Evolutionary conservation across 2,888 invertebrate genomes (phyloP), one percentile per base, ranked within the genome.

Genomic region (Hydraecia micacea): DNA sequence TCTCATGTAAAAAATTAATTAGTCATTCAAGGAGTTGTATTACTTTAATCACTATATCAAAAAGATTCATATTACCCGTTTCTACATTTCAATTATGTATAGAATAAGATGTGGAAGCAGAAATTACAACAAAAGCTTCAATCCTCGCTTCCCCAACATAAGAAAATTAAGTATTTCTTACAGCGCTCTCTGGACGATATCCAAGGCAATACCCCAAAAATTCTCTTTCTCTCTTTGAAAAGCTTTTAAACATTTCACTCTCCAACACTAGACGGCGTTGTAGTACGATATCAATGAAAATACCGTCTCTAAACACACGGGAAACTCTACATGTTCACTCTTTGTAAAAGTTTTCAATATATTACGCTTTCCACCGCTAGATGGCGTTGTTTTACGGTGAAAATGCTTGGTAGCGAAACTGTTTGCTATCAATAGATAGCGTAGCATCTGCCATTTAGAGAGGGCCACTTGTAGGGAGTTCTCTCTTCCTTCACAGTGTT

Each of bases 141-240:
- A 32, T 67, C 0, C 9, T 52, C 7, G 13, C 15, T 42, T 55
- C 1, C 9, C 6, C 6, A 42, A 81, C 13, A 28, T 21, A 28
- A 0, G n/a, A 42, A 1, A 60, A 52, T 3, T 32, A 2, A 2
- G 2, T 21, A 32, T 18, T 63, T 25, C 9, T 32, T 49, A 69
- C 55, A 87, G 85, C 87, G 87, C 87, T 66, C 73, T 80, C 81
- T 87, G 6, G 18, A 36, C 49, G 5, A 32, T 15, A 65, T 72
- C 13, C 3, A n/a, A 8, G 3, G 42, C 84, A 76, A 42, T 28
- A 58, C 32, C n/a, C 1, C 5, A 21, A 15, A 60, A 65, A 68
- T 62, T 55, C 7, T n/a, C 11, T 55, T 42, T 32, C 68, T 49
- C 13, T 2, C 9, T n/a, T 49, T 73, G 15, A 21, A 71, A 78